Base-by-base conservation (phyloP, 2,888 invertebrate species). In the Xanthia icteritia region DNA sequence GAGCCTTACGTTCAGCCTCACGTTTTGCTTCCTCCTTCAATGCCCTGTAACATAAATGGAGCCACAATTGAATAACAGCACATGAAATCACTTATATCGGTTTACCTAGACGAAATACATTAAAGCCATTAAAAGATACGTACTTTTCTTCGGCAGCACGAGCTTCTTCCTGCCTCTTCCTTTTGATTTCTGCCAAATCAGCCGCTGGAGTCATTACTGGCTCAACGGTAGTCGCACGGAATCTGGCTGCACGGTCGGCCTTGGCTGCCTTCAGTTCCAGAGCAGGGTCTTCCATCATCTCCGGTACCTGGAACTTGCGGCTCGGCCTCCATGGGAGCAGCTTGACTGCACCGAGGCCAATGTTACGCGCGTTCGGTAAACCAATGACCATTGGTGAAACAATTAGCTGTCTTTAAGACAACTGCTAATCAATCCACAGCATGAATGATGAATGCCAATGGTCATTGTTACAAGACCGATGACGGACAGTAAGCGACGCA, bases 301-400 rank as follows among this genome's bases (percentile, higher is more conserved):
- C 94, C 76, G 97, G 97, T 81, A 96, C 96, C 92, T 97, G 97
- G 95, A 98, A 98, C 93, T 97, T 97, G 92, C 98, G 97, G 91
- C 97, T 97, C 90, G 98, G 97, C 91, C 98, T 97, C 93, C 97
- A 97, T 86, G 98, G 97, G 86, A 97, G 97, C 96, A 98, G 97
- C 91, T 97, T 97, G 88, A 97, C 97, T 97, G 97, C 94, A 94
- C 94, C 95, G 91, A 93, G 94, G 94, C 94, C 93, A 92, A 93
- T 84, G 92, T 94, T 94, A 94, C 89, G 88, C 90, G 91, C 81
- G 88, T 90, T 89, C 92, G 85, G 72, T 82, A 76, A 84, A 85
- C 79, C 88, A 91, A 91, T 89, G 91, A 93, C 92, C 93, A 94
- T 92, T 89, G 91, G 87, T 90, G 92, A 91, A 93, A 93, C 90